Percentiles rank a stretch among this genome's conserved stretches.
Evolutionary conservation across 2,888 invertebrate genomes (phyloP).

Genomic region (Harpagoxenus sublaevis): DNA sequence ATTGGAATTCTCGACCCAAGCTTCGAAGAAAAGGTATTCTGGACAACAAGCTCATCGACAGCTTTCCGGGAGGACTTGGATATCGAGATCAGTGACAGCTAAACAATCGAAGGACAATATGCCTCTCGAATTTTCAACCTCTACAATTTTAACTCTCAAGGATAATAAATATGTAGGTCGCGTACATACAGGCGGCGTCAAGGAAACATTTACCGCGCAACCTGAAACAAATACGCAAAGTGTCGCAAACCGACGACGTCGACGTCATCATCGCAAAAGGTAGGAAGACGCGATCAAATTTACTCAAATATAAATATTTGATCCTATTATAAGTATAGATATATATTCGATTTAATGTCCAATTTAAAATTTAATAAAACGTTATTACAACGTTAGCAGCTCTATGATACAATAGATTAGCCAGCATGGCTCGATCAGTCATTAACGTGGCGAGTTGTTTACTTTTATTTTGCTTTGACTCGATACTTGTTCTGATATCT

Average conservation of each 20-base stretch:
- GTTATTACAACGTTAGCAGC: background rate
- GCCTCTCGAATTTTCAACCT: conserved; percentile 47
- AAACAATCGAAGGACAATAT: conserved; percentile 55
- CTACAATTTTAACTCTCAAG: conserved; percentile 38
- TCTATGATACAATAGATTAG: background rate
- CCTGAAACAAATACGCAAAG: conserved; percentile 62
- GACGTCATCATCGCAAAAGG: conserved; percentile 81
- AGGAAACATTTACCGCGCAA: conserved; percentile 58
- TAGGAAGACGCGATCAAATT: conserved; percentile 38
- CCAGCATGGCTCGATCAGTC: background rate
- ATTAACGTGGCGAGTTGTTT: background rate
- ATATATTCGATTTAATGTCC: background rate
- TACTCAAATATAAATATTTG: background rate
- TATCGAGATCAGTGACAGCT: conserved; percentile 60
- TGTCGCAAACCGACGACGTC: conserved; percentile 74
- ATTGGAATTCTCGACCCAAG: conserved; percentile 69
- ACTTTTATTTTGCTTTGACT: background rate
- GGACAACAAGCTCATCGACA: conserved; percentile 63
- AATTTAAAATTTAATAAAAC: background rate
- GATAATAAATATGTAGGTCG: conserved; percentile 49
- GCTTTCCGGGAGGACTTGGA: conserved; percentile 45
- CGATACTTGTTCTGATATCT: background rate
- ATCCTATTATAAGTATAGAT: background rate
- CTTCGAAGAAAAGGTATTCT: conserved; percentile 73
- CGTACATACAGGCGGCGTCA: conserved; percentile 43